These are phyloP conservation scores for Phenganax subtilis DNA, from an alignment of 92 coral and sea anemone genomes.

Conservation along the genomic window DNA sequence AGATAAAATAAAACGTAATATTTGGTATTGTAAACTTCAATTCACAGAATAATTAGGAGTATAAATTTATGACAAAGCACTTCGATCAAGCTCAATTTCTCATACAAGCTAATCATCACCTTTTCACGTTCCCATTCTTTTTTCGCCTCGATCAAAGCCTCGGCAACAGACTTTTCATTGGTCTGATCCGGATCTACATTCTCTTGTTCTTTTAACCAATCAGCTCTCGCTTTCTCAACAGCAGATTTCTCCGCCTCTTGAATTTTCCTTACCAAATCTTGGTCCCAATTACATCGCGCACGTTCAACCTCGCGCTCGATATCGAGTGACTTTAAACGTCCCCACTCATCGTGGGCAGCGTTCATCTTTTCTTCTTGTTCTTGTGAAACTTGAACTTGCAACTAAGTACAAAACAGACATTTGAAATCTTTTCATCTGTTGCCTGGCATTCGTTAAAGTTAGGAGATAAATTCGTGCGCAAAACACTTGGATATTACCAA, in stretches of 20 bases:
- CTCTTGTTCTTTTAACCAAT: constrained; percentile 62
- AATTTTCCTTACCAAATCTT: constrained; percentile 53
- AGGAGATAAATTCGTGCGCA: too few relatives aligned
- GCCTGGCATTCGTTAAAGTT: too few relatives aligned
- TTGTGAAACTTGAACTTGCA: constrained; percentile 14
- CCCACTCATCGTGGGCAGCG: constrained; percentile 32
- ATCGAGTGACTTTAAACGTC: not conserved
- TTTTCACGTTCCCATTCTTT: constrained; percentile 70
- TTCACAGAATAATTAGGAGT: not conserved
- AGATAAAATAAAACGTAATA: too few relatives aligned
- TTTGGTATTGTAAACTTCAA: too few relatives aligned
- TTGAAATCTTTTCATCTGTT: too few relatives aligned
- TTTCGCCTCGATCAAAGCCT: constrained; percentile 88
- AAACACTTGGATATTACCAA: too few relatives aligned
- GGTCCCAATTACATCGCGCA: constrained; percentile 1
- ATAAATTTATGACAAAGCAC: not conserved
- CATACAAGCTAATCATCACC: not conserved
- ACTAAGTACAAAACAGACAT: constrained; percentile 18
- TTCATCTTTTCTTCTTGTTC: constrained; percentile 45
- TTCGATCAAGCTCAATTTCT: not conserved
- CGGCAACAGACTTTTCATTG: constrained; percentile 75
- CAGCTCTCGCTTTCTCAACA: constrained; percentile 43
- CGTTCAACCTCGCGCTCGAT: constrained; percentile 24
- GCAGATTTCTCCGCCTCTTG: constrained; percentile 49
- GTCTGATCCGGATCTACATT: constrained; percentile 62